These are phyloP conservation scores for Arctopsyche grandis DNA, from an alignment of 1,140 invertebrate species.

Conservation along the genomic window DNA sequence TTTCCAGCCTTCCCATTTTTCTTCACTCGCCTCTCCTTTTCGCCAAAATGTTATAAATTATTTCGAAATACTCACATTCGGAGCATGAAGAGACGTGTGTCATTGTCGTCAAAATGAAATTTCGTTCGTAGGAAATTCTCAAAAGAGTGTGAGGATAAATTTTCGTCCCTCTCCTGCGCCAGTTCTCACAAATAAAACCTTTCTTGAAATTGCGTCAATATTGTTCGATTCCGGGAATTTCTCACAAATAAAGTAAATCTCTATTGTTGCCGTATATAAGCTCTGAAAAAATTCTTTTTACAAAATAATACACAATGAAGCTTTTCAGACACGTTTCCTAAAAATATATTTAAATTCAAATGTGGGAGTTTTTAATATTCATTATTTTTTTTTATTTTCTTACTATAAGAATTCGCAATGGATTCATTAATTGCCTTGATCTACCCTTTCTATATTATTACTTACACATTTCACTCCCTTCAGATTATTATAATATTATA, in stretches of 20 bases:
- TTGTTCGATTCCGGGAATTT: neutral
- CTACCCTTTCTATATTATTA: no score
- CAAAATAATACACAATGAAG: no score
- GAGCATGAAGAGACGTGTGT: neutral
- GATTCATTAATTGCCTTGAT: no score
- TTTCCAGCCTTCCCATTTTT: neutral
- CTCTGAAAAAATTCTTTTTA: neutral
- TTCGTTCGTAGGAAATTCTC: neutral
- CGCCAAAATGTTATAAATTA: neutral
- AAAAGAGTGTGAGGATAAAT: neutral
- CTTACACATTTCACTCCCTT: no score
- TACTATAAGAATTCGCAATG: no score
- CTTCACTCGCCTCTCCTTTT: neutral
- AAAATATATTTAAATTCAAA: no score
- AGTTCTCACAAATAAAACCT: neutral
- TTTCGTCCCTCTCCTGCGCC: neutral
- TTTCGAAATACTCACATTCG: neutral
- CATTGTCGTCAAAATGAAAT: slow-evolving; percentile 6
- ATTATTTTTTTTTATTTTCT: no score
- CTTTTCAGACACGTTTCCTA: no score
- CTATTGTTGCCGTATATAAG: neutral
- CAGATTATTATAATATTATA: no score
- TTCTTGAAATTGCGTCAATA: neutral
- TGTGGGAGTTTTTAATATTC: no score
- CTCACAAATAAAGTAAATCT: neutral